These are phyloP conservation scores for Linnaemya tessellans DNA, from an alignment of 2,888 invertebrate genomes.

Conservation along the genomic window DNA sequence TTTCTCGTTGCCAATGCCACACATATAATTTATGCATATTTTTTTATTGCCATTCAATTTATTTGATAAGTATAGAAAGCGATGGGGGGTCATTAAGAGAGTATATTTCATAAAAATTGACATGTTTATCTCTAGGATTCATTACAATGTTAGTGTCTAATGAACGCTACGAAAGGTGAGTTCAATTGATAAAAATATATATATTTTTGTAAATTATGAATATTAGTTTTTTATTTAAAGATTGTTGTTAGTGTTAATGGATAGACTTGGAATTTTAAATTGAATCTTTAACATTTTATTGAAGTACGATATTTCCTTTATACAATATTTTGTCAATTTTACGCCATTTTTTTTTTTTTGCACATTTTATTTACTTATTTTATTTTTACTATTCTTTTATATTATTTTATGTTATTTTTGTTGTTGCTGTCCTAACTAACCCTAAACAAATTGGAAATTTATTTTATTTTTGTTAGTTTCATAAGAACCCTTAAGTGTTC, in stretches of 20 bases:
- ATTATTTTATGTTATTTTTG: too few relatives aligned
- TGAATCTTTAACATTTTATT: background rate
- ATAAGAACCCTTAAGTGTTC: slow-evolving; percentile 77
- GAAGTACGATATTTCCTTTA: background rate
- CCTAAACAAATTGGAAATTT: slow-evolving; percentile 48
- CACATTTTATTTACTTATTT: background rate
- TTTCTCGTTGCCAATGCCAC: slow-evolving; percentile 25
- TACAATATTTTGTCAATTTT: background rate
- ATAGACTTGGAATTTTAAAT: slow-evolving; percentile 29
- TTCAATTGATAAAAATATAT: slow-evolving; percentile 14
- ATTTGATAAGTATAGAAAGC: background rate
- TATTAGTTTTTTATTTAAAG: background rate
- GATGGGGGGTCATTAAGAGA: slow-evolving; percentile 50
- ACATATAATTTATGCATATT: slow-evolving; percentile 52
- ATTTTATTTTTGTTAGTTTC: slow-evolving; percentile 69
- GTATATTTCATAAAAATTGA: slow-evolving; percentile 58
- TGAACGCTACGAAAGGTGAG: slow-evolving; percentile 38
- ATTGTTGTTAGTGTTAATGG: slow-evolving; percentile 25
- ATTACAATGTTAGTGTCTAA: slow-evolving; percentile 31
- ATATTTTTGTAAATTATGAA: background rate
- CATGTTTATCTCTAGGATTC: slow-evolving; percentile 55
- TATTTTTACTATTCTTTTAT: too few relatives aligned
- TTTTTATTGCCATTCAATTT: slow-evolving; percentile 36
- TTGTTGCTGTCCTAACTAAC: slow-evolving; percentile 24
- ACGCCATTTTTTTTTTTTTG: background rate